Percentiles rank a stretch among this genome's conserved stretches.
These are phyloP conservation scores for Zosterops lateralis DNA, from an alignment of 2,113 vertebrate species.

Conservation along the genomic window DNA sequence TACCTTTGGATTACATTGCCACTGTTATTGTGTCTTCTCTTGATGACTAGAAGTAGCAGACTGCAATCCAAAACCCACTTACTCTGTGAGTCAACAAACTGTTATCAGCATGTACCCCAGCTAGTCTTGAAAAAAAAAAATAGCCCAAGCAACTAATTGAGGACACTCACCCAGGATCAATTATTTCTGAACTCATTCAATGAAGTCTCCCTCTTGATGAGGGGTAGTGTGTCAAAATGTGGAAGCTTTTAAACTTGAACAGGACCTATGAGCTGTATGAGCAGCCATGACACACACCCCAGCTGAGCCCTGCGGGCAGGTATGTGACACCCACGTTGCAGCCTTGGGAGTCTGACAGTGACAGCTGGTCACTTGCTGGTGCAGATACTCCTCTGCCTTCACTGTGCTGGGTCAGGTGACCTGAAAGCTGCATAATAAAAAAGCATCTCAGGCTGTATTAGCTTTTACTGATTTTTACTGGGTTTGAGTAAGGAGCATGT, in stretches of 20 bases:
- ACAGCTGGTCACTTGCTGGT: neutral
- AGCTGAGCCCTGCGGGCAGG: neutral
- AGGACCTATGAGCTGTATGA: neutral
- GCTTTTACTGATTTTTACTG: neutral
- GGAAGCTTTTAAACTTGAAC: neutral
- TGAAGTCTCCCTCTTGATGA: neutral
- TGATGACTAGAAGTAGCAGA: neutral
- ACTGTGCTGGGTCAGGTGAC: neutral
- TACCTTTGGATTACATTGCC: constrained; percentile 37
- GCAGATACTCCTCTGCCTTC: neutral
- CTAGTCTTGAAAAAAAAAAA: neutral
- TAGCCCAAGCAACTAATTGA: neutral
- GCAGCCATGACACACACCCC: neutral
- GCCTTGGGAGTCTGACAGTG: fast-evolving
- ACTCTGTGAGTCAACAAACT: neutral
- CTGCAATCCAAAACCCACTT: neutral
- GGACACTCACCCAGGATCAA: neutral
- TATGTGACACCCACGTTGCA: neutral
- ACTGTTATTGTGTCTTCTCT: neutral
- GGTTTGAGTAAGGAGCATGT: neutral
- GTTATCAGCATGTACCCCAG: neutral
- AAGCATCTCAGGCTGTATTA: neutral
- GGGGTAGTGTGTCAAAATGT: neutral
- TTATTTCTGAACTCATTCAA: neutral
- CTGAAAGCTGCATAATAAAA: neutral